A percentile compares a stretch with the other conserved stretches of the same genome.
Evolutionary conservation across 2,888 invertebrate genomes (phyloP).

Genomic region (Apodemia hepburni): DNA sequence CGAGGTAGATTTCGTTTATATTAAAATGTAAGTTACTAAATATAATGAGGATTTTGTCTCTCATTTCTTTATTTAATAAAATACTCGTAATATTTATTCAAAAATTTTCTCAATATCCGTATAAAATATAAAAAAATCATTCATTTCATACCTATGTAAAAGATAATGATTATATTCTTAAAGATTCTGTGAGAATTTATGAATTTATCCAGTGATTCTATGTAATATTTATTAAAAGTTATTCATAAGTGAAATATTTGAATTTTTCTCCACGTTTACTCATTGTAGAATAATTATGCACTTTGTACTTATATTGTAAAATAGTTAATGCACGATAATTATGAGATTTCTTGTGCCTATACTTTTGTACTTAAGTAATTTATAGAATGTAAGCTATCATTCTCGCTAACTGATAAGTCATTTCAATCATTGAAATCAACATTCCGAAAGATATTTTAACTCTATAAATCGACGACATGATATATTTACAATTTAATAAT

Average conservation of each 20-base stretch:
- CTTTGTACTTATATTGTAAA: conserved; percentile 40
- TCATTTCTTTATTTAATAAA: neutral
- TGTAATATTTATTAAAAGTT: conserved; percentile 10
- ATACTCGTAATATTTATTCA: neutral
- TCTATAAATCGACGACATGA: neutral
- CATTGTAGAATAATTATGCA: conserved; percentile 31
- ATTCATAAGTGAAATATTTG: conserved; percentile 19
- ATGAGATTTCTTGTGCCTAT: conserved; percentile 75
- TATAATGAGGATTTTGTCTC: neutral
- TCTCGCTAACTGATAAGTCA: conserved; percentile 42
- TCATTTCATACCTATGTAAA: neutral
- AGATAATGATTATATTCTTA: neutral
- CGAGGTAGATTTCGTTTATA: neutral
- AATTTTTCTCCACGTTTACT: conserved; percentile 26
- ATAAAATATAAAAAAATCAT: neutral
- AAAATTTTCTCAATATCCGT: neutral
- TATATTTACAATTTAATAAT: neutral
- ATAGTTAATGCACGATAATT: conserved; percentile 61
- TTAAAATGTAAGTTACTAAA: neutral
- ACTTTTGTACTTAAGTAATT: conserved; percentile 67
- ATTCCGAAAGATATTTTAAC: conserved; percentile 1
- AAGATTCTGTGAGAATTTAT: neutral
- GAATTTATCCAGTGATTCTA: neutral
- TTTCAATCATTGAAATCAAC: conserved; percentile 30
- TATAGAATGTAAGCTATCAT: conserved; percentile 49